Evolutionary conservation across 2,797 vertebrate genomes (phyloP), one percentile per base, ranked within the genome.

Genomic region (Mormyrus hasselquistii): DNA sequence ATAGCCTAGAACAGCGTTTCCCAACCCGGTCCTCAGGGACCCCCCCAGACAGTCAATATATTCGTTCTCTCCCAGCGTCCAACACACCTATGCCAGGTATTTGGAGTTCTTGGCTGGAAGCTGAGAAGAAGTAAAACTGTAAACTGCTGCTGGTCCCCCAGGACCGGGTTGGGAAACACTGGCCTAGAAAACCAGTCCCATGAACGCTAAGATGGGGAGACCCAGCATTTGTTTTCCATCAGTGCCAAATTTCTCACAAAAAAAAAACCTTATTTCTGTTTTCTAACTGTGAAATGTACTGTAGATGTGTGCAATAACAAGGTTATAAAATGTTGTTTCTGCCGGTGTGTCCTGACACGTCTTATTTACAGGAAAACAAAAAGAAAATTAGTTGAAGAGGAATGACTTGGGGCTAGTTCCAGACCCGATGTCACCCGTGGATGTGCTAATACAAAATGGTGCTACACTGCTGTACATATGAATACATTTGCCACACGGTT

Each of bases 221-320:
- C 22, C 82, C 82, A 52, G 22, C 49, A 86, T 14, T 29, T 34
- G 85, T 87, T 50, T 88, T 84, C 73, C 90, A 69, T 90, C 52
- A 49, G 92, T 92, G 91, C 91, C 92, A 92, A 92, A 91, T 88
- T 87, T 92, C 91, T 86, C 88, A 91, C 92, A 89, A 52, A 88
- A 92, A 91, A 91, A 89, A 92, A 92, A 90, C 93, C 94, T 92
- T 76, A 34, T 44, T 87, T 25, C 79, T 47, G 79, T 49, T 83
- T 82, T 83, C 44, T 59, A 49, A 94, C 92, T 93, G 93, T 94
- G 92, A 93, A 92, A 91, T 93, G 91, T 91, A 93, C 91, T 90
- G 93, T 93, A 93, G 91, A 96, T 94, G 94, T 92, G 93, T 92
- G 94, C 95, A 95, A 94, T 95, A 95, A 95, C 93, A 91, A 92